Evolutionary conservation across 2,113 vertebrate species (phyloP), one percentile per base, ranked within the genome.

Genomic region (Ceyx melanurus): DNA sequence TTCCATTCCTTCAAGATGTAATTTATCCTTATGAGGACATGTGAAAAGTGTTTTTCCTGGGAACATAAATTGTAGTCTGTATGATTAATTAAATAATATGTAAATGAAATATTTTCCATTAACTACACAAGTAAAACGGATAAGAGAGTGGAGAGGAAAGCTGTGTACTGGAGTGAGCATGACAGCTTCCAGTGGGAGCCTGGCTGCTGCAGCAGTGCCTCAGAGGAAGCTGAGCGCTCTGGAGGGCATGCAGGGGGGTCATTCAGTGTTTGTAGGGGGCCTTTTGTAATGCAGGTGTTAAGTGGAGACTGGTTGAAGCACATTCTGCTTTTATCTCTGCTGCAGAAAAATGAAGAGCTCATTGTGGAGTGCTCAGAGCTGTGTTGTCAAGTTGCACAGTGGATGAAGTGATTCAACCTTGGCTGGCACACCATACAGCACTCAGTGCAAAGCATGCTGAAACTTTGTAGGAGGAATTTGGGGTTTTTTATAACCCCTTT

Each of bases 71-170:
- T 93, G 54, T 70, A 79, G 48, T 0, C 0, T 74, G 40, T 89
- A 29, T 94, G 93, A 89, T 93, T 93, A 86, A 93, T 94, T 94
- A 89, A 95, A 73, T 73, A 73, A 46, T 42, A 89, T 93, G 84
- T 46, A 87, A 87, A 92, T 93, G 17, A 90, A 94, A 77, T 87
- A 42, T 80, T 80, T 88, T 88, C 48, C 65, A 83, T 79, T 89
- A 92, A 53, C 40, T 85, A 3, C 26, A 22, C 21, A 46, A 82
- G 51, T 90, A 42, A 48, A 89, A 35, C 0, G 5, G 46, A 4
- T 61, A 74, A 85, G 78, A 37, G 66, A 93, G 45, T 77, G 35
- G 33, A 77, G 64, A 74, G 72, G 56, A 56, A 62, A 81, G 42
- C n/a, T 74, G 10, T 11, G 8, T 46, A 68, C 12, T 12, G 45